Conservation (phyloP, 2,888 invertebrate genomes). For the Mythimna pallens region DNA sequence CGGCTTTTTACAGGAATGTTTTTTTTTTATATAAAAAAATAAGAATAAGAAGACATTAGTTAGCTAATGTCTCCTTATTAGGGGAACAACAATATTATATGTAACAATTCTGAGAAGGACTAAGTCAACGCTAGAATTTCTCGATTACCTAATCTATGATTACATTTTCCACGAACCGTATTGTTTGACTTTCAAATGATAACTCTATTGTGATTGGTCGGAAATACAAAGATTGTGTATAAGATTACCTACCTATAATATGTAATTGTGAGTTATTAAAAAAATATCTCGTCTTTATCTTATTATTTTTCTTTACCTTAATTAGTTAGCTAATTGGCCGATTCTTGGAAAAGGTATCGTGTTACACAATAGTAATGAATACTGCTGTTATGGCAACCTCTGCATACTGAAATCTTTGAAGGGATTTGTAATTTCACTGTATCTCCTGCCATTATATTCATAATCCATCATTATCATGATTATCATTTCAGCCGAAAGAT, state of each 20-base stretch:
- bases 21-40: not conserved
- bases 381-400: not conserved
- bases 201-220: not conserved
- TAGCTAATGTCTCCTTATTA: too few species aligned
- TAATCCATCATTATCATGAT: too few species aligned
- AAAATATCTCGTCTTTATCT: not conserved
- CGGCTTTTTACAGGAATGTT: too few species aligned
- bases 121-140: conserved; percentile 5
- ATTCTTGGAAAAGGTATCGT: not conserved
- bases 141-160: conserved; percentile 29
- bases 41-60: too few species aligned
- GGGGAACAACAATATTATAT: not conserved
- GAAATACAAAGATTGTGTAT: conserved; percentile 14
- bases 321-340: conserved; percentile 10
- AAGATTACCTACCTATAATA: not conserved
- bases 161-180: conserved; percentile 37
- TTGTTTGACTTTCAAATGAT: conserved; percentile 19
- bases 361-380: conserved; percentile 21
- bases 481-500: too few species aligned
- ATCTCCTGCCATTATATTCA: not conserved
- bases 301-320: not conserved
- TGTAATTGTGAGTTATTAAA: conserved; percentile 6
- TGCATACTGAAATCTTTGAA: not conserved
- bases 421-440: not conserved
- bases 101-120: conserved; percentile 24